Conservation (phyloP, 2,797 vertebrate genomes). For the Malacoctenus gilli region DNA sequence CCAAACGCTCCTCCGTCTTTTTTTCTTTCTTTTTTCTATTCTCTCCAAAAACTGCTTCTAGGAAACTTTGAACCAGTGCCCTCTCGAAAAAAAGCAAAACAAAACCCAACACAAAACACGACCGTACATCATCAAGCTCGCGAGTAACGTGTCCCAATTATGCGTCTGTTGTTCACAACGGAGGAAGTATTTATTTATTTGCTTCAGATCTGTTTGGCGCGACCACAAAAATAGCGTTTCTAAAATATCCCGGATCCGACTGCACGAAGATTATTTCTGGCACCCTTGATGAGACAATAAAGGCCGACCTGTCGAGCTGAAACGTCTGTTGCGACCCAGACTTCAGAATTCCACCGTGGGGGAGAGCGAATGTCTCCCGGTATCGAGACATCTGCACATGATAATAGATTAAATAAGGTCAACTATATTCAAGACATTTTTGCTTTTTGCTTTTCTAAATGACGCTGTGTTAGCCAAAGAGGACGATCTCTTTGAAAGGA, state of each 20-base stretch:
- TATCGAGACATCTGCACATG: slow-evolving; percentile 77
- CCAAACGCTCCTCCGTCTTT: slow-evolving; percentile 57
- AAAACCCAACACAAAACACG: slow-evolving; percentile 59
- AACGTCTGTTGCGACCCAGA: slow-evolving; percentile 67
- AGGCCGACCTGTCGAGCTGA: slow-evolving; percentile 67
- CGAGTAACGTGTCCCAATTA: slow-evolving; percentile 58
- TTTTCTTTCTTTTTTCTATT: slow-evolving; percentile 45
- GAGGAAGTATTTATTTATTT: slow-evolving; percentile 60
- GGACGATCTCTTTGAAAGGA: slow-evolving; percentile 89
- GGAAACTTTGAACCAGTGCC: slow-evolving; percentile 58
- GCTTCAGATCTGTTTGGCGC: slow-evolving; percentile 68
- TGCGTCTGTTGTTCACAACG: slow-evolving; percentile 64
- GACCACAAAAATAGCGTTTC: slow-evolving; percentile 70
- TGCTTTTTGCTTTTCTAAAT: slow-evolving; percentile 87
- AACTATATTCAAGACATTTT: slow-evolving; percentile 84
- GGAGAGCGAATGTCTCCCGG: slow-evolving; percentile 80
- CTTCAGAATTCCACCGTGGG: slow-evolving; percentile 67
- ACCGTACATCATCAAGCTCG: slow-evolving; percentile 63
- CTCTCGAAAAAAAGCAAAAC: too few relatives aligned
- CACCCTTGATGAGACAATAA: slow-evolving; percentile 70
- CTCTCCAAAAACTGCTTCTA: slow-evolving; percentile 58
- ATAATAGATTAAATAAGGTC: slow-evolving; percentile 81
- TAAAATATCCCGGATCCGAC: slow-evolving; percentile 73
- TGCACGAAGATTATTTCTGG: slow-evolving; percentile 73
- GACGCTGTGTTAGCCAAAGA: slow-evolving; percentile 90